A percentile compares a stretch with the other conserved stretches of the same genome.
These are phyloP conservation scores for Laothoe populi DNA, from an alignment of 2,888 invertebrate species.

Conservation along the genomic window DNA sequence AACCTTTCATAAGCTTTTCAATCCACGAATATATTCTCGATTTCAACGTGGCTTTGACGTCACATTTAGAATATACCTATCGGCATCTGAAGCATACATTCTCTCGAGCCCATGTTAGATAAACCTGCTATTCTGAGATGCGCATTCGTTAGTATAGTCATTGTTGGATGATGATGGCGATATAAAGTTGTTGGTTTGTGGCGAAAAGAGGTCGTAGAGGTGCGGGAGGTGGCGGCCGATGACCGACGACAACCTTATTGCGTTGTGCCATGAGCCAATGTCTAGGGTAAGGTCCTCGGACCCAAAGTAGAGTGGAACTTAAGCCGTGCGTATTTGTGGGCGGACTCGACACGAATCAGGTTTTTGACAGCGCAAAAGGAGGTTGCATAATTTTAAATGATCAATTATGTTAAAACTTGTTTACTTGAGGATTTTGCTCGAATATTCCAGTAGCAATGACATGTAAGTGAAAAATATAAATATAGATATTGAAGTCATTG, in stretches of 20 bases:
- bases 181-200: constrained; percentile 62
- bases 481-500: background rate
- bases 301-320: constrained; percentile 63
- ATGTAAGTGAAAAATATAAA: constrained; percentile 4
- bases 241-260: constrained; percentile 77
- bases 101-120: constrained; percentile 50
- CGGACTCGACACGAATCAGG: constrained; percentile 60
- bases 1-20: background rate
- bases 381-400: constrained; percentile 44
- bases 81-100: constrained; percentile 38
- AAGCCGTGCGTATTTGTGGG: constrained; percentile 57
- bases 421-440: constrained; percentile 8
- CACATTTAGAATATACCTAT: constrained; percentile 46
- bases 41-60: constrained; percentile 35
- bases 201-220: constrained; percentile 72
- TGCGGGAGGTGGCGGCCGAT: constrained; percentile 70
- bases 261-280: constrained; percentile 65
- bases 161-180: constrained; percentile 50
- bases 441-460: constrained; percentile 8
- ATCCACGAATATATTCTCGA: constrained; percentile 20
- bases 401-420: constrained; percentile 23
- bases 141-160: constrained; percentile 46
- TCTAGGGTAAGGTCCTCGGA: constrained; percentile 79
- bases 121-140: constrained; percentile 52
- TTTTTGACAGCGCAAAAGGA: constrained; percentile 57